Conservation (phyloP, 2,888 invertebrate species). For the Bugula neritina region DNA sequence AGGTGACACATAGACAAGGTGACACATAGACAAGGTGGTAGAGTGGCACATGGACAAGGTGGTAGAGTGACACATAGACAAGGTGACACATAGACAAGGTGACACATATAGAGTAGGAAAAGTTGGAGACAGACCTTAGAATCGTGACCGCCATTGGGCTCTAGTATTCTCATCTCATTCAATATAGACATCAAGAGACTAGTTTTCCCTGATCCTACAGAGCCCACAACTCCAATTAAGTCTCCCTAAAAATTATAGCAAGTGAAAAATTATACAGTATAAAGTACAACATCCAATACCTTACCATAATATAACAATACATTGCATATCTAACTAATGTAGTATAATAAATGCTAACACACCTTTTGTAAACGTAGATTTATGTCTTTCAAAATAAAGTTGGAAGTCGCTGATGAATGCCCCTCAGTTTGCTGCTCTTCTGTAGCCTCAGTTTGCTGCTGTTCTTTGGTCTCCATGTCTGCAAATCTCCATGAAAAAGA, state of each 20-base stretch:
- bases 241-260: slow-evolving; percentile 39
- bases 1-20: too few species aligned
- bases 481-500: slow-evolving; percentile 9
- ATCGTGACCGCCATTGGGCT: not conserved
- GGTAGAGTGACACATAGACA: too few species aligned
- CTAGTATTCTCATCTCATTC: slow-evolving; percentile 63
- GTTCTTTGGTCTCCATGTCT: not conserved
- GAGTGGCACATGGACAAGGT: too few species aligned
- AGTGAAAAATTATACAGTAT: not conserved
- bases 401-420: not conserved
- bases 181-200: slow-evolving; percentile 76
- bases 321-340: not conserved
- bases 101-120: too few species aligned
- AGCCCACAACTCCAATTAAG: slow-evolving; percentile 74
- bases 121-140: not conserved
- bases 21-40: too few species aligned
- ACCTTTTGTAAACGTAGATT: slow-evolving; percentile 39
- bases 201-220: slow-evolving; percentile 86
- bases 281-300: not conserved
- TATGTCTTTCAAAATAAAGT: slow-evolving; percentile 34
- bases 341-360: slow-evolving; percentile 13
- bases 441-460: too few species aligned
- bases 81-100: too few species aligned
- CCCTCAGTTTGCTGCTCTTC: not conserved
- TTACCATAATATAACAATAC: not conserved